Base-by-base conservation (phyloP, 2,888 invertebrate species). In the Phania funesta region DNA sequence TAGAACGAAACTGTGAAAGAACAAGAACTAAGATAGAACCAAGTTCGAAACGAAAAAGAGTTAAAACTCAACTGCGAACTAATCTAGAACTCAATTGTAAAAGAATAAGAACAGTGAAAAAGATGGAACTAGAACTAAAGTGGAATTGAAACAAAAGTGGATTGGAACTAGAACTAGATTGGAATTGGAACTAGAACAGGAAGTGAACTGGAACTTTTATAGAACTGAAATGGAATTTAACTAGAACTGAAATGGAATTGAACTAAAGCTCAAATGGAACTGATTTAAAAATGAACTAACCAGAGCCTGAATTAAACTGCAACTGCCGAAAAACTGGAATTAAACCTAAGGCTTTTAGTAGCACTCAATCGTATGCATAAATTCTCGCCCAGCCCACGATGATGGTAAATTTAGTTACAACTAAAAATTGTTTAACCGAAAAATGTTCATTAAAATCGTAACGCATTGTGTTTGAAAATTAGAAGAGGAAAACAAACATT, bases 401-500 rank as follows among this genome's bases (percentile, higher is more conserved):
- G 0, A 26, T 48, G 3, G 24, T 18, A 18, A 56, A 71, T 22
- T 52, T 46, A 41, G 38, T 62, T 70, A 75, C 54, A 52, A 50
- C 38, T 64, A 29, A 35, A 71, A 64, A 22, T 20, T 56, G 32
- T 18, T 54, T 29, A 32, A 35, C 44, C n/a, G 38, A 62, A 67
- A 73, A 74, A 22, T 35, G 3, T 48, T 65, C n/a, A 75, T 58
- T 75, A 48, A 70, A 76, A 76, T 52, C 32, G 65, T 71, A 52
- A 54, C 6, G 29, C 65, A 29, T 76, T 67, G 64, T 60, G 35
- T 70, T 18, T 68, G 24, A 77, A n/a, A n/a, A 74, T 80, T 60
- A 20, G 41, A 56, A 64, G 38, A 64, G 80, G 64, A 80, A 76
- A 81, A 67, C 46, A 24, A 77, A 67, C 67, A 76, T 80, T 76